Conservation (phyloP, 37 sponge, comb jelly and placozoan species). For the Corticium candelabrum region DNA sequence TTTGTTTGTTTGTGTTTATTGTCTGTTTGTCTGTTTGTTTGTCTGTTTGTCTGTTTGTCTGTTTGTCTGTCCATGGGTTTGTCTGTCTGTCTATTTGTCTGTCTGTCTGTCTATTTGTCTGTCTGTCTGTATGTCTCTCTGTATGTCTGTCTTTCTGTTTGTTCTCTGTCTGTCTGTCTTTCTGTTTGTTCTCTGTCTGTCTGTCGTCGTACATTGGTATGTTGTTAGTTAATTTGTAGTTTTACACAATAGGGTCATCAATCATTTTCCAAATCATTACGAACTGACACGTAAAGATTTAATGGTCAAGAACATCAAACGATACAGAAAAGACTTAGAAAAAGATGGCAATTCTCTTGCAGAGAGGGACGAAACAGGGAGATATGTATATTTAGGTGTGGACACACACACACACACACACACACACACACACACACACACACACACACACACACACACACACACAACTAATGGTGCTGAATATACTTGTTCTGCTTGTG, state of each 20-base stretch:
- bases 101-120: no score
- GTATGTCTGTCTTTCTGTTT: no score
- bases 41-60: no score
- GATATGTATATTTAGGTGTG: slow-evolving; percentile 49
- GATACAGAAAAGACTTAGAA: slow-evolving; percentile 94
- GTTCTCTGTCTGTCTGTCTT: no score
- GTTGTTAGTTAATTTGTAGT: not conserved
- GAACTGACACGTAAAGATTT: slow-evolving; percentile 92
- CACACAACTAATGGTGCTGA: slow-evolving; percentile 8
- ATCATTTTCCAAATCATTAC: slow-evolving; percentile 94
- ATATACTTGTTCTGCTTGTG: not conserved
- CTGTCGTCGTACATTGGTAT: not conserved
- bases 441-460: slow-evolving; percentile 6
- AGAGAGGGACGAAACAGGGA: slow-evolving; percentile 79
- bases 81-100: no score
- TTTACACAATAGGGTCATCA: slow-evolving; percentile 41
- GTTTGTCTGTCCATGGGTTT: no score
- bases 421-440: slow-evolving; percentile 2
- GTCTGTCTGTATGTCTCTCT: no score
- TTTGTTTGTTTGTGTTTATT: no score
- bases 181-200: no score
- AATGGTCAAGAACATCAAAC: slow-evolving; percentile 89
- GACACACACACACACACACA: slow-evolving; percentile 7
- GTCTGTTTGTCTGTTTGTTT: no score
- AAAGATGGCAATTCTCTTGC: slow-evolving; percentile 81